Base-by-base conservation (phyloP, 53 echinoderm and acorn worm genomes). In the Holothuria scabra region DNA sequence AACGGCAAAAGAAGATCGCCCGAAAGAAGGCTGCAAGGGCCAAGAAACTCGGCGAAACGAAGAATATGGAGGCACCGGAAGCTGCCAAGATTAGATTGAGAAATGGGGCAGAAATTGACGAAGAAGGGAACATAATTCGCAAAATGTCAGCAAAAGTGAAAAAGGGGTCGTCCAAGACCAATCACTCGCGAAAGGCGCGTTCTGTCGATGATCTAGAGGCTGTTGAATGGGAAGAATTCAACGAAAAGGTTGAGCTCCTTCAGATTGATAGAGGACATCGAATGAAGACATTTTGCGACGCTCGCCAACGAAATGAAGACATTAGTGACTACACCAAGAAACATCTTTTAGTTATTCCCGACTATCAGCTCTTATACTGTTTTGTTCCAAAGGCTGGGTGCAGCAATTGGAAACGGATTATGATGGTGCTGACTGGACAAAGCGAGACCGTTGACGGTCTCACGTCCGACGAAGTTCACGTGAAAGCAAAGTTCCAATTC, bases 391-490 rank as follows among this genome's bases (percentile, higher is more conserved):
- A 97, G 57, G 95, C 91, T 3, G 95, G 91, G 6, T 91, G 93
- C 76, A 96, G 93, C 52, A 93, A 96, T 71, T 96, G 96, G 96
- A 96, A 96, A 87, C 60, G 96, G 56, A 63, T 96, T 28, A 16
- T 96, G 84, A 91, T 93, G 93, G 91, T 93, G 1, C 85, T 96
- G 0, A 87, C 89, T 57, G 96, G 93, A 12, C 85, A 90, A 28
- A 86, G 60, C 46, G 89, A 93, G 3, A 44, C 75, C 5, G 85
- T 91, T 0, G 90, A 87, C 8, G 91, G 79, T 1, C 78, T 96
- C 20, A 85, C 91, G 1, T 96, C 96, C 0, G 88, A 90, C 10
- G 90, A 93, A 67, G 84, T 93, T 26, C 93, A 90, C 62, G 13
- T 75, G 12, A 60, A 80, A 0, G 90, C 87, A 0, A 72, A 82